Evolutionary conservation across 2,797 vertebrate genomes (phyloP), one percentile per base, ranked within the genome.

Genomic region (Hypotaenidia philippensis): DNA sequence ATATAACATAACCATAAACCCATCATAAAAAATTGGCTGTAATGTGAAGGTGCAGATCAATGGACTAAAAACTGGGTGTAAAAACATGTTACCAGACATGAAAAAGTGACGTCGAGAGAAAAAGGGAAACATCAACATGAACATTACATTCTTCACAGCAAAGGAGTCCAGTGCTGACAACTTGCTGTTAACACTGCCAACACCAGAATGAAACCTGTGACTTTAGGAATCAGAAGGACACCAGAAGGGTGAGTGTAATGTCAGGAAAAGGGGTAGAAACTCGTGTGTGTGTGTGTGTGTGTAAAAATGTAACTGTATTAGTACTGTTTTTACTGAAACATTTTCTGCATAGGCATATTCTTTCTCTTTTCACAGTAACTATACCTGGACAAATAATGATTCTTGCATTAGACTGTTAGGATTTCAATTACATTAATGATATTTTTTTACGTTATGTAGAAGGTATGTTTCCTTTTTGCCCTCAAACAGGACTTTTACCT

Each of bases 131-230:
- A 32, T 31, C 32, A 7, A 61, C 21, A 12, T 22, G 18, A 82
- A 31, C 4, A 2, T 16, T 38, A 9, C 7, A 27, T 80, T 80
- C 9, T 8, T 61, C 11, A 25, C 10, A 6, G 27, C 10, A 74
- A 76, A 83, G 17, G 15, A 40, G 9, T 79, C 26, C 3, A 8
- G 34, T 31, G 44, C 14, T 59, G 34, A 44, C 17, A 89, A 14
- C 9, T 61, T 0, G 0, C 45, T 64, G 22, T 41, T 57, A 57
- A 18, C 12, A 34, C 7, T 11, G 5, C 13, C 16, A 69, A 9
- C 14, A 18, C 5, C 8, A 47, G 50, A 53, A 65, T 50, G 38
- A 55, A 89, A 55, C 4, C 6, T 5, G 5, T 2, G 21, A 5
- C 16, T 3, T 52, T 49, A 50, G 27, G 19, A n/a, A 10, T 41